Evolutionary conservation across 35 echinoderm and acorn worm species (phyloP).

Genomic region (Heliocidaris erythrogramma): DNA sequence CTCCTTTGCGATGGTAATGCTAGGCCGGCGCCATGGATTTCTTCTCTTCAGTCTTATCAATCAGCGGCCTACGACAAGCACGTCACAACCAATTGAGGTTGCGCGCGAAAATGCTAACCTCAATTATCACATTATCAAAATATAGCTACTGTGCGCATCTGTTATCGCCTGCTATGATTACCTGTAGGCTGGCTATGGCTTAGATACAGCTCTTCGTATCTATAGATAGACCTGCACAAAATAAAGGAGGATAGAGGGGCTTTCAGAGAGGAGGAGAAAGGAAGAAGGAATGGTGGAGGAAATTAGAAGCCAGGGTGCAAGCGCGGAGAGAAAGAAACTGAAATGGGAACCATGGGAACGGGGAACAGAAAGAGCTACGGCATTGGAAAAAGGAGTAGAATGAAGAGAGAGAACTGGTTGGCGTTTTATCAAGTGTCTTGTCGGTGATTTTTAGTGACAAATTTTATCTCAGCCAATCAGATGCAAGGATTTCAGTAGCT

Average conservation of each 20-base stretch:
- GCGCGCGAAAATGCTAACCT: not conserved
- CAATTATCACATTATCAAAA: constrained; percentile 19
- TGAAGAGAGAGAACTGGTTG: too few relatives aligned
- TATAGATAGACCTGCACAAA: too few relatives aligned
- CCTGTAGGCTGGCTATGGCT: not conserved
- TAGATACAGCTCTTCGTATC: not conserved
- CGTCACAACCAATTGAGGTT: not conserved
- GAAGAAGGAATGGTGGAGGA: not conserved
- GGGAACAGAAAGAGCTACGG: too few relatives aligned
- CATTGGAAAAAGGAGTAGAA: too few relatives aligned
- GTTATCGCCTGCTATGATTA: constrained; percentile 8
- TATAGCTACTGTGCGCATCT: constrained; percentile 1
- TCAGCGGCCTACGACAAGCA: not conserved
- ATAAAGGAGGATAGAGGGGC: not conserved
- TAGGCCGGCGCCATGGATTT: not conserved
- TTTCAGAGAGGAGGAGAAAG: not conserved
- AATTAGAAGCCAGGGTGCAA: too few relatives aligned
- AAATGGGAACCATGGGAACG: too few relatives aligned
- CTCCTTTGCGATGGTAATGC: not conserved
- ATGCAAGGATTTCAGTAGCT: too few relatives aligned
- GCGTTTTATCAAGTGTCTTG: too few relatives aligned
- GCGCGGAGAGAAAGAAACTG: not conserved
- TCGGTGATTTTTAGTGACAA: too few relatives aligned
- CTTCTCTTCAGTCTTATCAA: not conserved
- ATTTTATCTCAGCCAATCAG: too few relatives aligned